phyloP scores from a whole-genome alignment of 53 echinoderm and acorn worm genomes.

The Paelopatides confundens region DNA sequence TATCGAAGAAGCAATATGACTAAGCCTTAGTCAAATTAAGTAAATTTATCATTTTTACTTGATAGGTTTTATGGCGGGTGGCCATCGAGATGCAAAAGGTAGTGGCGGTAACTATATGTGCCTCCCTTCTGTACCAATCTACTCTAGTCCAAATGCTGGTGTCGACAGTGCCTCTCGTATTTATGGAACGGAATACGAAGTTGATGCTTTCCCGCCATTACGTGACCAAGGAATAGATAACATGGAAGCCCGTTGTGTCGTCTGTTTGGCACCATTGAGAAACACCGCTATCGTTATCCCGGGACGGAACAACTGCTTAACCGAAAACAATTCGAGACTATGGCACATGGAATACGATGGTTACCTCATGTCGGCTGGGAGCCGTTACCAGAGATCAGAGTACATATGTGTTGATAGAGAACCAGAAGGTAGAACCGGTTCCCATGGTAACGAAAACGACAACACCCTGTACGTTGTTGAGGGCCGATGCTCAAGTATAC shows the following conservation, averaged over 20 bases:
- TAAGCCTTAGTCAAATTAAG: no score
- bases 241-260: conserved; percentile 36
- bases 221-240: conserved; percentile 14
- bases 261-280: conserved; percentile 44
- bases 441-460: conserved; percentile 20
- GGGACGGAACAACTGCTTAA: conserved; percentile 28
- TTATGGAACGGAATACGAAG: conserved; percentile 27
- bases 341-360: conserved; percentile 56
- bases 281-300: conserved; percentile 31
- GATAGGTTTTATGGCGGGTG: background rate
- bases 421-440: conserved; percentile 13
- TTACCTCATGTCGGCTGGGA: conserved; percentile 41
- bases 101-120: conserved; percentile 35
- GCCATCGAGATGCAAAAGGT: conserved; percentile 16
- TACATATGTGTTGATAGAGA: conserved; percentile 48
- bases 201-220: conserved; percentile 17
- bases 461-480: conserved; percentile 47
- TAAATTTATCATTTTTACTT: background rate
- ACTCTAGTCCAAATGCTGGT: background rate
- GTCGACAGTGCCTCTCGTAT: conserved; percentile 1
- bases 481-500: background rate
- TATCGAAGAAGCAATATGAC: no score
- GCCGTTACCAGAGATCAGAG: conserved; percentile 21
- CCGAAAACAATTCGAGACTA: background rate
- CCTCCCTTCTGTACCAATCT: background rate